phyloP scores from a whole-genome alignment of 1,140 invertebrate genomes.

The Gonioctena quinquepunctata region DNA sequence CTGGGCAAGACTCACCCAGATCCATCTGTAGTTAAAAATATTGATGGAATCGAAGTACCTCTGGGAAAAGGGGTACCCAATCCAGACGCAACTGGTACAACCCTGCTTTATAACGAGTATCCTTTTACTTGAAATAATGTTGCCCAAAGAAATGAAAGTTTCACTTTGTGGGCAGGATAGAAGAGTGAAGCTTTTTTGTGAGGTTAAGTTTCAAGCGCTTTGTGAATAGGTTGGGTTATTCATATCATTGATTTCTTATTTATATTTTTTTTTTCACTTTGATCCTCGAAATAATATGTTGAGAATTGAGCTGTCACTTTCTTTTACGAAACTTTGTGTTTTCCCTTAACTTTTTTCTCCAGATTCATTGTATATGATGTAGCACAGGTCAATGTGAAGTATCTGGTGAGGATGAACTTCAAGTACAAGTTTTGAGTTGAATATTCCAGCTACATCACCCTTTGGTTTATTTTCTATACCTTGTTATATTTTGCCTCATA shows the following conservation, averaged over 20 bases:
- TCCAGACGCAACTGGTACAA: slow-evolving; percentile 43
- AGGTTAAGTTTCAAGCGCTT: no score
- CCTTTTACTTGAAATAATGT: slow-evolving; percentile 58
- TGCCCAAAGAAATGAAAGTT: no score
- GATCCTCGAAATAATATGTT: no score
- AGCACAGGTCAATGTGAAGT: slow-evolving; percentile 83
- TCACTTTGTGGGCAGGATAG: no score
- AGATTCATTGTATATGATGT: slow-evolving; percentile 91
- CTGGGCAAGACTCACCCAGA: slow-evolving; percentile 76
- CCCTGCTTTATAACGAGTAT: slow-evolving; percentile 86
- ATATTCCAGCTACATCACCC: not conserved
- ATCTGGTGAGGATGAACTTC: slow-evolving; percentile 79
- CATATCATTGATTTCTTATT: no score
- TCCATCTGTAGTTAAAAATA: slow-evolving; percentile 55
- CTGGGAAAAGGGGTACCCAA: slow-evolving; percentile 63
- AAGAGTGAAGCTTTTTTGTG: no score
- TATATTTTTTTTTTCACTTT: no score
- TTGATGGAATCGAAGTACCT: slow-evolving; percentile 74
- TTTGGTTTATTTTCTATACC: no score
- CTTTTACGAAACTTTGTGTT: not conserved
- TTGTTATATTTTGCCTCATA: no score
- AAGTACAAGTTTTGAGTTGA: slow-evolving; percentile 65
- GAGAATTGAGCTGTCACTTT: no score
- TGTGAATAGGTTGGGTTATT: no score
- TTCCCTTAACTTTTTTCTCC: slow-evolving; percentile 58